Conservation (phyloP, 1,140 invertebrate genomes). For the Ylistrum balloti region DNA sequence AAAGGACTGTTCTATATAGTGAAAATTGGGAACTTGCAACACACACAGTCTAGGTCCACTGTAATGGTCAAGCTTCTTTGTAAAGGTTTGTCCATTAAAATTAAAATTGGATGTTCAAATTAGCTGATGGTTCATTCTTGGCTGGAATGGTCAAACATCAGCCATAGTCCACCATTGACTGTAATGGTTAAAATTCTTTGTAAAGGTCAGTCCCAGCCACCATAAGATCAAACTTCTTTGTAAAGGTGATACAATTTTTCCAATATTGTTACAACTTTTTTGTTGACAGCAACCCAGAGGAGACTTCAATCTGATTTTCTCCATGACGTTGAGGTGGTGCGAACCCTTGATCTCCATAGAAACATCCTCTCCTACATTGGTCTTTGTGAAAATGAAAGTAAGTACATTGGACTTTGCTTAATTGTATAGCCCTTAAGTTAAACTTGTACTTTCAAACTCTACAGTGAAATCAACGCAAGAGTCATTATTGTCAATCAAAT, state of each 20-base stretch:
- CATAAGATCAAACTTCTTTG: too few relatives aligned
- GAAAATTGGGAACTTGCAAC: neutral
- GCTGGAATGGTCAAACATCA: too few relatives aligned
- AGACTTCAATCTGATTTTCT: neutral
- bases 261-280: too few relatives aligned
- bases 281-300: neutral
- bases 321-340: neutral
- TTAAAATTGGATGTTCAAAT: neutral
- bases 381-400: slow-evolving; percentile 14
- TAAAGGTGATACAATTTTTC: too few relatives aligned
- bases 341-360: neutral
- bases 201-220: too few relatives aligned
- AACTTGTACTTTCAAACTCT: too few relatives aligned
- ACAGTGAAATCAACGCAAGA: too few relatives aligned
- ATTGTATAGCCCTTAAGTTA: too few relatives aligned
- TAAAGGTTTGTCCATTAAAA: neutral
- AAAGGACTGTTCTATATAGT: slow-evolving; percentile 25
- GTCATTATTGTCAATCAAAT: too few relatives aligned
- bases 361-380: slow-evolving; percentile 16
- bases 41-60: neutral
- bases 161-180: too few relatives aligned
- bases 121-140: neutral
- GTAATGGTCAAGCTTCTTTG: neutral
- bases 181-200: too few relatives aligned
- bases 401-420: neutral